A percentile compares a stretch with the other conserved stretches of the same genome.
Evolutionary conservation across 2,797 vertebrate species (phyloP).

Genomic region (Acanthis flammea): DNA sequence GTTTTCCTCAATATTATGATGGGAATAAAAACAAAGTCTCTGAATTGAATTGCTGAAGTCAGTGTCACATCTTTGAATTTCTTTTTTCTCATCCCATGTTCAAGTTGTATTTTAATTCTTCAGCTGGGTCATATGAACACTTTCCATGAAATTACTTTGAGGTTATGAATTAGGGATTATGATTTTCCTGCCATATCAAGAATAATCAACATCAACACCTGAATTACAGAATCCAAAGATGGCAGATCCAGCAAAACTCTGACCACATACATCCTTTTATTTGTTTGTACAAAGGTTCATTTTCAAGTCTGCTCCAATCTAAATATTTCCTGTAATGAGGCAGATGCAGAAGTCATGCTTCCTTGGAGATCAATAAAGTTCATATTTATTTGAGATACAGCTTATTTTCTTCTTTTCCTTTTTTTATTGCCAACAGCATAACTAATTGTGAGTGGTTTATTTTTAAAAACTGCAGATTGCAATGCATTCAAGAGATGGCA

Average conservation of each 20-base stretch:
- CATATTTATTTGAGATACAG: not conserved
- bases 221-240: not conserved
- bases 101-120: not conserved
- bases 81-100: not conserved
- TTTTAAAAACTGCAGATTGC: constrained; percentile 6
- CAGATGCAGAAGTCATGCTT: not conserved
- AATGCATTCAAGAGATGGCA: not conserved
- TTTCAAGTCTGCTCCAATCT: not conserved
- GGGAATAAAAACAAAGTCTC: not conserved
- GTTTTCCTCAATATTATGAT: not conserved
- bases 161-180: not conserved
- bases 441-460: not conserved
- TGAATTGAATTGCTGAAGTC: not conserved
- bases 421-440: not conserved
- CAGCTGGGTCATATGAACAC: not conserved
- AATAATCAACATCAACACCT: not conserved
- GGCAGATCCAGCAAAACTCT: not conserved
- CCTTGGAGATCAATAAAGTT: not conserved
- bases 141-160: not conserved
- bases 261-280: not conserved
- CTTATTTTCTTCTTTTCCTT: not conserved
- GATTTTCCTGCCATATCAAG: not conserved
- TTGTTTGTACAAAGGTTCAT: not conserved
- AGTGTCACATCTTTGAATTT: not conserved
- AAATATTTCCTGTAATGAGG: not conserved